Base-by-base conservation (phyloP, 2,797 vertebrate genomes). In the Acropternis orthonyx region DNA sequence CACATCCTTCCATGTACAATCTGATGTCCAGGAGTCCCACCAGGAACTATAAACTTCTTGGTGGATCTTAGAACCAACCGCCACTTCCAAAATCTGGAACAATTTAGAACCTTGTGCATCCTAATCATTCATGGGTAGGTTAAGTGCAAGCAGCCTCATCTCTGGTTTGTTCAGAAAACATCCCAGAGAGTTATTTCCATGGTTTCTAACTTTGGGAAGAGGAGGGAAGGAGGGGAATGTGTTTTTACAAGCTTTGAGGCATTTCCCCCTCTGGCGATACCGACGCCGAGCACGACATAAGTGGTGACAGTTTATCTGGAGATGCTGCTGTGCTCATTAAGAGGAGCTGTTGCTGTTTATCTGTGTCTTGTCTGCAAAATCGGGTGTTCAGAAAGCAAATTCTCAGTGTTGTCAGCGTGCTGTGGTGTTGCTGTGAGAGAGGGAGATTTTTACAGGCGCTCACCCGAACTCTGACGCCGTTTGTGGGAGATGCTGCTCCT, bases 281-380 rank as follows among this genome's bases (percentile, higher is more conserved):
- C 7, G 56, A 91, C 85, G 66, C 68, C 24, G 43, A 90, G 56
- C 91, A 87, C 46, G 4, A 85, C 92, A 18, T 14, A 92, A 96
- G 97, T 97, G 97, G 97, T 97, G 98, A 98, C 97, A 98, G 97
- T 98, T 98, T 98, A 98, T 98, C 98, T 98, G 92, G 77, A 92
- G 93, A 96, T 92, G 96, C 89, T 76, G 75, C 96, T 92, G 92
- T 92, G 82, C 93, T 97, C 97, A 69, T 97, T 96, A 97, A 97
- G 97, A 97, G 96, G 80, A 84, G 96, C 94, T 94, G 91, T 79
- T 93, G 96, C 85, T 76, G 93, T 95, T 98, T 98, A 98, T 98
- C 98, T 97, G 95, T 21, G 10, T 71, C 97, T 98, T 98, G 97
- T 98, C 97, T 96, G 54, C 97, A 96, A 97, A 96, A 93, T 92